Percentiles rank a stretch among this genome's conserved stretches.
These are phyloP conservation scores for Leucophenga varia DNA, from an alignment of 1,140 invertebrate species.

Conservation along the genomic window DNA sequence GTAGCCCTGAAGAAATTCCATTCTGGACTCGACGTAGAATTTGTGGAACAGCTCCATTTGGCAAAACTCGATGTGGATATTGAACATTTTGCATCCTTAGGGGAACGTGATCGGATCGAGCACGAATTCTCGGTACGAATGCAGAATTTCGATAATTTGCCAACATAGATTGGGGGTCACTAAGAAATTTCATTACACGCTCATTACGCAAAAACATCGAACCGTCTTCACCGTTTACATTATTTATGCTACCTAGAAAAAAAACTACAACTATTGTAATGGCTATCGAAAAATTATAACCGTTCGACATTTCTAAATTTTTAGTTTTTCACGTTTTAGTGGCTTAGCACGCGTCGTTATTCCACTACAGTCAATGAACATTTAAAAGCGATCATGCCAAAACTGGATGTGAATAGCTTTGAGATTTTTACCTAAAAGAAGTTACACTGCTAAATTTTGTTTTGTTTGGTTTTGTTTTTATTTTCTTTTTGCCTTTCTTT, in stretches of 20 bases:
- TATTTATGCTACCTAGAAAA: conserved; percentile 14
- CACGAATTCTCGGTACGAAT: conserved; percentile 13
- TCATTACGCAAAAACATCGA: conserved; percentile 9
- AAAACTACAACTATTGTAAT: conserved; percentile 10
- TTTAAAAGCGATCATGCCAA: conserved; percentile 31
- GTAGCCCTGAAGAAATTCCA: conserved; percentile 8
- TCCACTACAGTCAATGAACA: conserved; percentile 36
- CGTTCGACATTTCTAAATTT: conserved; percentile 20
- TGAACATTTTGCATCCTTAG: conserved; percentile 2
- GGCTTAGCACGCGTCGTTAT: conserved; percentile 31
- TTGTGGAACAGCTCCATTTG: conserved; percentile 15
- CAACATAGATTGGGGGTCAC: conserved; percentile 26
- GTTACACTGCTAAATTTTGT: conserved; percentile 30
- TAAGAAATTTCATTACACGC: conserved; percentile 32
- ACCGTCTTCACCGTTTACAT: conserved; percentile 9
- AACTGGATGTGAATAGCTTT: conserved; percentile 10
- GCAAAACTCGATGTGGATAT: conserved; percentile 5
- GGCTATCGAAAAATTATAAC: conserved; percentile 4
- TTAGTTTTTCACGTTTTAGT: not conserved
- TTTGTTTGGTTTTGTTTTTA: too few species aligned
- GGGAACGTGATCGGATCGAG: conserved; percentile 21
- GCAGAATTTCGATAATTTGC: conserved; percentile 18
- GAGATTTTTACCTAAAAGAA: conserved; percentile 40
- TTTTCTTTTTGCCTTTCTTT: too few species aligned
- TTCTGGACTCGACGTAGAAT: conserved; percentile 29